Evolutionary conservation across 2,797 vertebrate species (phyloP).

Genomic region (Mus minutoides): DNA sequence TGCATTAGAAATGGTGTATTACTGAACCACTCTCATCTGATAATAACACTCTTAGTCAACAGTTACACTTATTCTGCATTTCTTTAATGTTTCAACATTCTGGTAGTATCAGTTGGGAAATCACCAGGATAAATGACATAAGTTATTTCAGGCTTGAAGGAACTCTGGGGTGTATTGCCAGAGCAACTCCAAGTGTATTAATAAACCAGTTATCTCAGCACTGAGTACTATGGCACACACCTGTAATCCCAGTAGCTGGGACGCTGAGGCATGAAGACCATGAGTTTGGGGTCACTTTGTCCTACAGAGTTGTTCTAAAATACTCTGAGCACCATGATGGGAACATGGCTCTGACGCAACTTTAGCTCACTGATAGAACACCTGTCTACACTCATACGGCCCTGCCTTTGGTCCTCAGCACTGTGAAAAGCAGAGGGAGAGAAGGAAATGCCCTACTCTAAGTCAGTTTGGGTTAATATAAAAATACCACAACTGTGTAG

Average conservation of each 20-base stretch:
- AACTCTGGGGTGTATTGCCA: constrained; percentile 33
- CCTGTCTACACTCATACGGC: neutral
- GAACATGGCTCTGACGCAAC: neutral
- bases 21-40: constrained; percentile 30
- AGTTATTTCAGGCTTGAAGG: neutral
- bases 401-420: neutral
- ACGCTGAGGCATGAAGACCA: neutral
- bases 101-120: neutral
- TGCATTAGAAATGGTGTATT: neutral
- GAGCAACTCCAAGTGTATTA: constrained; percentile 17
- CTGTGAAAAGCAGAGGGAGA: neutral
- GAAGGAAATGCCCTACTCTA: neutral
- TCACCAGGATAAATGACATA: neutral
- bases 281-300: neutral
- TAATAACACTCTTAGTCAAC: constrained; percentile 36
- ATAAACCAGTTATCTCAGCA: neutral
- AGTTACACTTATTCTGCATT: constrained; percentile 34
- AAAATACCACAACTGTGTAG: neutral
- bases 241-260: too few relatives aligned
- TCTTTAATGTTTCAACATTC: constrained; percentile 56
- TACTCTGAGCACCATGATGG: neutral
- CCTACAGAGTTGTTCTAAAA: neutral
- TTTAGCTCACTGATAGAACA: neutral
- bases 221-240: neutral
- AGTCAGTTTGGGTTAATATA: neutral